phyloP scores from a whole-genome alignment of 2,113 vertebrate genomes.

The Grantiella picta region DNA sequence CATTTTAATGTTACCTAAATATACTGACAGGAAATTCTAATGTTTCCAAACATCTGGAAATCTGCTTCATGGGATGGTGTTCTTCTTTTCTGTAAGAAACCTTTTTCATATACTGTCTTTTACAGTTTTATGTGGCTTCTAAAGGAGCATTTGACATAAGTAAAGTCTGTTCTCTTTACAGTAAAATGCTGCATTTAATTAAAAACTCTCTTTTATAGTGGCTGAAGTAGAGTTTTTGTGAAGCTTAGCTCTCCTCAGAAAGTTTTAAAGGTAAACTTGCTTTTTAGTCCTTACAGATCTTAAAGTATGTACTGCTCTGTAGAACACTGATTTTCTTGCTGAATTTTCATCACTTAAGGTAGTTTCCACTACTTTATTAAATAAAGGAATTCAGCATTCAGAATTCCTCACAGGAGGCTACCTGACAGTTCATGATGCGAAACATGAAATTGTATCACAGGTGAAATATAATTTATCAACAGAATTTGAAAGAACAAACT shows the following conservation, averaged over 20 bases:
- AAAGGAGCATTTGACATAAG: slow-evolving; percentile 66
- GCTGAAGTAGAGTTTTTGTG: slow-evolving; percentile 41
- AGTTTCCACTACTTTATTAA: slow-evolving; percentile 17
- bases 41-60: slow-evolving; percentile 75
- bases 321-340: background rate
- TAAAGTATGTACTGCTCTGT: background rate
- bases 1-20: slow-evolving; percentile 72
- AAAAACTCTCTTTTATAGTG: slow-evolving; percentile 58
- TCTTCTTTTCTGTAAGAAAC: slow-evolving; percentile 63
- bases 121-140: slow-evolving; percentile 62
- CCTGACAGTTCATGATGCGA: background rate
- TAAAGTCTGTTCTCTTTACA: slow-evolving; percentile 53
- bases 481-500: background rate
- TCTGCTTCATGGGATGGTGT: slow-evolving; percentile 58
- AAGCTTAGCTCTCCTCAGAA: background rate
- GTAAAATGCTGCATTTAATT: slow-evolving; percentile 64
- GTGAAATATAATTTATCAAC: background rate
- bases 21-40: slow-evolving; percentile 73
- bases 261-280: slow-evolving; percentile 20
- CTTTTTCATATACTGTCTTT: slow-evolving; percentile 61
- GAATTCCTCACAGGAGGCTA: background rate
- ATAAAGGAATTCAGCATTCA: slow-evolving; percentile 20
- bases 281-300: slow-evolving; percentile 35
- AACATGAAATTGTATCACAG: background rate
- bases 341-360: background rate